Conservation (phyloP, 2,888 invertebrate species). For the Prionchulus punctatus region DNA sequence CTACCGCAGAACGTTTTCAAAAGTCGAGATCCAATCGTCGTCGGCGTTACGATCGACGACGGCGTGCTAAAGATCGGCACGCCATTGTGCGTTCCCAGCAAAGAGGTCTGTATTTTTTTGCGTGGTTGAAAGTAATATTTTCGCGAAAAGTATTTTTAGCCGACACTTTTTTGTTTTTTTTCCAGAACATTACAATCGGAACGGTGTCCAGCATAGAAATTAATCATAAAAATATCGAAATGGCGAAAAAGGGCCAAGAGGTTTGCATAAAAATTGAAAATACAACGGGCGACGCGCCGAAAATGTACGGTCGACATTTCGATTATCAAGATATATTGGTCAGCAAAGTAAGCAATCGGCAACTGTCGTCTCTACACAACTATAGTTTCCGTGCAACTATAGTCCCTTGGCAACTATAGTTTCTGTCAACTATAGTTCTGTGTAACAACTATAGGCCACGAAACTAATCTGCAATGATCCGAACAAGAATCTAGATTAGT, state of each 20-base stretch:
- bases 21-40: constrained; percentile 90
- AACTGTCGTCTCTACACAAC: too few relatives aligned
- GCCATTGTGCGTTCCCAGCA: constrained; percentile 86
- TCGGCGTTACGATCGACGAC: constrained; percentile 84
- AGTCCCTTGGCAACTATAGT: too few relatives aligned
- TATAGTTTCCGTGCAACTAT: too few relatives aligned
- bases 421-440: too few relatives aligned
- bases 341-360: constrained; percentile 59
- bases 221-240: constrained; percentile 84
- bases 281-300: constrained; percentile 90
- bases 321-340: constrained; percentile 83
- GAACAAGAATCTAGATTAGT: too few relatives aligned
- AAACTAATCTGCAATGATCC: too few relatives aligned
- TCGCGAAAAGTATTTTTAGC: background rate
- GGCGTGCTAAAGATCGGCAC: constrained; percentile 90
- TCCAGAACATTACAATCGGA: constrained; percentile 80
- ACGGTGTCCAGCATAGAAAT: constrained; percentile 81
- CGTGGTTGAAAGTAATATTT: constrained; percentile 1
- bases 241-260: constrained; percentile 68
- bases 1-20: constrained; percentile 85
- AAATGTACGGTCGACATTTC: constrained; percentile 96
- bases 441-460: too few relatives aligned
- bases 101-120: constrained; percentile 51
- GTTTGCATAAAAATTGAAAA: constrained; percentile 68
- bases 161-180: constrained; percentile 7